These are phyloP conservation scores for Bombylius major DNA, from an alignment of 2,888 invertebrate genomes.

Conservation along the genomic window DNA sequence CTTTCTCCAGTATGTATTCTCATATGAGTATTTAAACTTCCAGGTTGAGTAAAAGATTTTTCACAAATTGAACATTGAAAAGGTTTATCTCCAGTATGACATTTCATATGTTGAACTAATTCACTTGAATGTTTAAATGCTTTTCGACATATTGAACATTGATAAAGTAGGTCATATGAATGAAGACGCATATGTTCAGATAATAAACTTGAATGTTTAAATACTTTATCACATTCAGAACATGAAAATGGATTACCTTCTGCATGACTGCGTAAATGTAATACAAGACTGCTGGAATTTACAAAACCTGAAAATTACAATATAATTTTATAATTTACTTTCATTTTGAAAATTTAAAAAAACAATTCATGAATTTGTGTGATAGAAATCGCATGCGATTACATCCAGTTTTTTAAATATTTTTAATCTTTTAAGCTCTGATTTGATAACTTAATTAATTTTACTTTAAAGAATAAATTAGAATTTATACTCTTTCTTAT, in stretches of 20 bases:
- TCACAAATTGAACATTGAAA: conserved; percentile 36
- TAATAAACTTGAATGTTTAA: conserved; percentile 33
- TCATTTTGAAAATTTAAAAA: no score
- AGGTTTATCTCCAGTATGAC: conserved; percentile 37
- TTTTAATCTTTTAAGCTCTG: no score
- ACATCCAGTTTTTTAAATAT: no score
- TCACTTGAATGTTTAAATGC: conserved; percentile 34
- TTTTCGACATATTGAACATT: conserved; percentile 32
- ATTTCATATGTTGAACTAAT: conserved; percentile 37
- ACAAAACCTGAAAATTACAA: conserved; percentile 24
- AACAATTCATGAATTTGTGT: no score
- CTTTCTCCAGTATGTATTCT: conserved; percentile 35
- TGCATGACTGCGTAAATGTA: conserved; percentile 31
- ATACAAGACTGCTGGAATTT: conserved; percentile 30
- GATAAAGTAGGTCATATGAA: conserved; percentile 32
- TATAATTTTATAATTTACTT: background rate
- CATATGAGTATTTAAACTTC: conserved; percentile 36
- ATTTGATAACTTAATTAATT: no score
- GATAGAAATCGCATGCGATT: no score
- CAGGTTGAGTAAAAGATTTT: conserved; percentile 36
- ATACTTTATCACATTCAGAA: conserved; percentile 33
- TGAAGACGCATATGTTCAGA: conserved; percentile 37
- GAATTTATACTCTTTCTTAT: no score
- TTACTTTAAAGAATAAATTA: no score
- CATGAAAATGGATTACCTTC: conserved; percentile 29